Evolutionary conservation across 2,113 vertebrate genomes (phyloP).

Genomic region (Phoenicopterus ruber): DNA sequence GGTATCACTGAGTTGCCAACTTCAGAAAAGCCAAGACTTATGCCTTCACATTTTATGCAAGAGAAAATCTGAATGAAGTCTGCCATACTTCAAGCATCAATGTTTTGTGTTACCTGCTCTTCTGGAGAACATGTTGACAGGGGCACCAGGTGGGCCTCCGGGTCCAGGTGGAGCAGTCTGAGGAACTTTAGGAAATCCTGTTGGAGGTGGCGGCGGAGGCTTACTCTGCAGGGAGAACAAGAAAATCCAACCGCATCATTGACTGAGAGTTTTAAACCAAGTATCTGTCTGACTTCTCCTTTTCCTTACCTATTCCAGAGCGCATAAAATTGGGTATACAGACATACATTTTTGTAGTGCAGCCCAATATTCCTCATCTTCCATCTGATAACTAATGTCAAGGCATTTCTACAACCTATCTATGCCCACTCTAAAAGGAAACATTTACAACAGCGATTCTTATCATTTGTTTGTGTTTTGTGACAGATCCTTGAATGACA

Average conservation of each 20-base stretch:
- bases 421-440: not conserved
- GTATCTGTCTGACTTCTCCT: not conserved
- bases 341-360: too few relatives aligned
- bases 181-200: slow-evolving; percentile 78
- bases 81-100: not conserved
- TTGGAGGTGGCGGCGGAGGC: slow-evolving; percentile 87
- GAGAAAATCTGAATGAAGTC: not conserved
- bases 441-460: not conserved
- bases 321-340: not conserved
- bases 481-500: not conserved
- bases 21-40: not conserved
- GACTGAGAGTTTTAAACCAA: not conserved
- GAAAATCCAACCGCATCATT: not conserved
- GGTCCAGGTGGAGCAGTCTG: slow-evolving; percentile 67
- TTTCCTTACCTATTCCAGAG: not conserved
- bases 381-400: not conserved
- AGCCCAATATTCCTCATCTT: not conserved
- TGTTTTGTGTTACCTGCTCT: slow-evolving; percentile 82
- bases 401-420: not conserved
- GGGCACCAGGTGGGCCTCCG: slow-evolving; percentile 53
- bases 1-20: not conserved
- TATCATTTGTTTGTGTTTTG: not conserved
- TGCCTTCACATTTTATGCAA: not conserved
- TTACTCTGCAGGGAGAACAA: slow-evolving; percentile 76
- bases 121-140: slow-evolving; percentile 91